Base-by-base conservation (phyloP, 2,113 vertebrate species). In the Lagopus leucura region DNA sequence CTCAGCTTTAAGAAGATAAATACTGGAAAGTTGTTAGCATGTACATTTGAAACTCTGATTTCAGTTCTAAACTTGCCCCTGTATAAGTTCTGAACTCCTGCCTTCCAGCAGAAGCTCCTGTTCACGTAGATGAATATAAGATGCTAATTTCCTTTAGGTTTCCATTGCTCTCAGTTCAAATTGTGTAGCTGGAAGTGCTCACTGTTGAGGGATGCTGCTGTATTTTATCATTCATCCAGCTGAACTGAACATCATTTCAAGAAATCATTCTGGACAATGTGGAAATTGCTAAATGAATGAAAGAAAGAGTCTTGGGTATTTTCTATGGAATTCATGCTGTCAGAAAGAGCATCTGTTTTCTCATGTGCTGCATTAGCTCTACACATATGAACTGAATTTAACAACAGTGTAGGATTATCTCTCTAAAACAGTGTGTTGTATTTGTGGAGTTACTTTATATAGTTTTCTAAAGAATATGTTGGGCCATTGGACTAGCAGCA, bases 221-320 rank as follows among this genome's bases (percentile, higher is more conserved):
- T 75, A 52, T 83, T 94, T 82, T 92, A 14, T 74, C 61, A 21
- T 86, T 40, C 86, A 8, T 78, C 40, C 21, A 65, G 40, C 12
- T 86, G 66, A 88, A 65, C 11, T 47, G 30, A 40, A 32, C 48
- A 57, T 54, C 0, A 20, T 87, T 89, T 82, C 67, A 82, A 87
- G 7, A 64, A 91, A 89, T 89, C 63, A 66, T 60, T 57, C 45
- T 83, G 32, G 21, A 18, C n/a, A 38, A 7, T 38, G 45, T 70
- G n/a, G 21, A 91, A 92, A 80, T 47, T 69, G n/a, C 47, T 93
- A 81, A 86, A 61, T 82, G 13, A 65, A 38, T 82, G 25, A 82
- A 71, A 42, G 45, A 67, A 71, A 42, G 42, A 67, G 38, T 82
- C 28, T 80, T 42, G 17, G 34, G 20, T 67, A 77, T 80, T 89